Conservation (phyloP, 53 echinoderm and acorn worm species). For the Patiria pectinifera region DNA sequence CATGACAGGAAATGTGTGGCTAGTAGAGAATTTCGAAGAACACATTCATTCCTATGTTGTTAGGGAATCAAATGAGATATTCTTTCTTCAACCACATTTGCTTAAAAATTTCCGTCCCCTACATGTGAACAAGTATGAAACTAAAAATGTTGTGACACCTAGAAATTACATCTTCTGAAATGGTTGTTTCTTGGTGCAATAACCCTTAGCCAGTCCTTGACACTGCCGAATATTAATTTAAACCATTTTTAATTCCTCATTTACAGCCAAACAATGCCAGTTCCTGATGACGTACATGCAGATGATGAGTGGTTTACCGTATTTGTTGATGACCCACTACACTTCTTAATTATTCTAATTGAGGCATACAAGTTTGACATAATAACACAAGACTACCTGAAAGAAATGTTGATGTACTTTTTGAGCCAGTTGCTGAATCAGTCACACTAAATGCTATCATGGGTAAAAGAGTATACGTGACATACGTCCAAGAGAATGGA, state of each 20-base stretch:
- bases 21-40: slow-evolving; percentile 37
- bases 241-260: background rate
- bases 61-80: slow-evolving; percentile 30
- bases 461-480: slow-evolving; percentile 49
- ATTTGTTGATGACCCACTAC: background rate
- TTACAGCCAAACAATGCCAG: slow-evolving; percentile 17
- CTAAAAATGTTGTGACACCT: background rate
- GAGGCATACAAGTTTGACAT: slow-evolving; percentile 9
- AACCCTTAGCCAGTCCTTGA: background rate
- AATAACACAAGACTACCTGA: background rate
- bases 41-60: slow-evolving; percentile 52
- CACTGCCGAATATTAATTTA: background rate
- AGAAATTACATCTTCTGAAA: slow-evolving; percentile 32
- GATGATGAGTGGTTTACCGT: slow-evolving; percentile 13
- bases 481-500: slow-evolving; percentile 33
- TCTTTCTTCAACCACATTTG: slow-evolving; percentile 35
- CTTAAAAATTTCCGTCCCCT: slow-evolving; percentile 24
- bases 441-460: background rate
- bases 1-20: slow-evolving; percentile 35
- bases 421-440: background rate
- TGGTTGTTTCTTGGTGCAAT: background rate
- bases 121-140: slow-evolving; percentile 13
- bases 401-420: background rate
- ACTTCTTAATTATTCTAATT: slow-evolving; percentile 6
- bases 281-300: background rate